Evolutionary conservation across 2,113 vertebrate species (phyloP), one percentile per base, ranked within the genome.

Genomic region (Gallinago undulata): DNA sequence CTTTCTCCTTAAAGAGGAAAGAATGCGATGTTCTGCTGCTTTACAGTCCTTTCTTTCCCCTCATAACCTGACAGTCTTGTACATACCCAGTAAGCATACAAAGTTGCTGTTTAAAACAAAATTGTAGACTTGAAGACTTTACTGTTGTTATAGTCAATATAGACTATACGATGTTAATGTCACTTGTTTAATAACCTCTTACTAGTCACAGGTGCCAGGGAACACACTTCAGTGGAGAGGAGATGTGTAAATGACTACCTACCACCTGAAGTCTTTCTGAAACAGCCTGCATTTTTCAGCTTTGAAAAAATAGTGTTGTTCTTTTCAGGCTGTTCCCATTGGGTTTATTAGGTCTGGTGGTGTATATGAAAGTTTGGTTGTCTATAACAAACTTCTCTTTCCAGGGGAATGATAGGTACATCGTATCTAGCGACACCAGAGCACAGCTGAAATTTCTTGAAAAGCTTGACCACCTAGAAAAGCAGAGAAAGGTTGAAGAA

Each of bases 381-480:
- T 47, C 37, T 76, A 0, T 80, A 85, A 90, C 14, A 45, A 62
- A 24, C 41, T 45, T 80, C 33, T 50, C 28, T 80, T 96, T 80
- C 75, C 67, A 99, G 99, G 98, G 98, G 9, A 98, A 97, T 89
- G 97, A 97, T 92, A 97, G 94, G 35, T 98, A 99, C 48, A 39
- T 92, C 2, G 68, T 98, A 69, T 98, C 97, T 72, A 99, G 92
- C 87, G 99, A 99, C 76, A 98, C 98, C 9, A 98, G 98, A 72
- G 98, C 99, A 85, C 99, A 99, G 88, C 98, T 99, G 90, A 99
- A 96, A 84, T 99, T 99, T 97, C 97, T 99, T 74, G 99, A 99
- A 95, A 98, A 99, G 80, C 97, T 99, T 14, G 99, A 99, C 96
- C 98, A 97, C 57, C 88, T 99, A 77, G 98, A 99, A 95, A 99